Conservation (phyloP, 2,797 vertebrate genomes). For the Petrocephalus sullivani region DNA sequence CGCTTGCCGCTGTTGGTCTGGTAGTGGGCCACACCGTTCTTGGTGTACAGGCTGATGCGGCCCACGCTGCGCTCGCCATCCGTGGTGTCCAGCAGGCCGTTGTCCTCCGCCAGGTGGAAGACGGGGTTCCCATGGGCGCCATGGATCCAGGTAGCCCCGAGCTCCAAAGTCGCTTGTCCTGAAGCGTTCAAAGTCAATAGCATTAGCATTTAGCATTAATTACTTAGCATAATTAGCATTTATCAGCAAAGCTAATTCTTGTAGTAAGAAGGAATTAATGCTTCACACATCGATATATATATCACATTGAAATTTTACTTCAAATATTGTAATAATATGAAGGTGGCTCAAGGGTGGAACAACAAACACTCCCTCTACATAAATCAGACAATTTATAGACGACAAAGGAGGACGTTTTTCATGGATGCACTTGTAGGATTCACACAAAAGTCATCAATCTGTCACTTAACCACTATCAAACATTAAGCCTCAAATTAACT, state of each 20-base stretch:
- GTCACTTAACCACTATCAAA: background rate
- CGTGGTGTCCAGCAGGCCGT: slow-evolving; percentile 88
- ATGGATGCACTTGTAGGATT: background rate
- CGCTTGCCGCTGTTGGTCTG: slow-evolving; percentile 85
- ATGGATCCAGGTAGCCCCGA: slow-evolving; percentile 99
- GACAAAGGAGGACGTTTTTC: background rate
- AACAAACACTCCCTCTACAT: background rate
- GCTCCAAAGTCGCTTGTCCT: slow-evolving; percentile 93
- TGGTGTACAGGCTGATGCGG: slow-evolving; percentile 94
- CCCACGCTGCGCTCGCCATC: slow-evolving; percentile 87
- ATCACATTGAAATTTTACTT: background rate
- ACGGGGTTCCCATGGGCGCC: slow-evolving; percentile 94
- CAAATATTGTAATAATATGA: background rate
- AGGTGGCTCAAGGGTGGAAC: background rate
- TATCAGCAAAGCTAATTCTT: background rate
- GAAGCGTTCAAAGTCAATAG: background rate
- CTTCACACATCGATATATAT: background rate
- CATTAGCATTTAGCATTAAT: background rate
- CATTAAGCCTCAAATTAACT: background rate
- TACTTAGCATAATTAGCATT: background rate
- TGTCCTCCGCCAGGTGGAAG: slow-evolving; percentile 98
- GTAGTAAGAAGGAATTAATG: background rate
- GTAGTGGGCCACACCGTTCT: slow-evolving; percentile 94
- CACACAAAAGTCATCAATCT: background rate
- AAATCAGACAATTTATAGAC: background rate